phyloP scores from a whole-genome alignment of 2,113 vertebrate species.

The Scytalopus superciliaris region DNA sequence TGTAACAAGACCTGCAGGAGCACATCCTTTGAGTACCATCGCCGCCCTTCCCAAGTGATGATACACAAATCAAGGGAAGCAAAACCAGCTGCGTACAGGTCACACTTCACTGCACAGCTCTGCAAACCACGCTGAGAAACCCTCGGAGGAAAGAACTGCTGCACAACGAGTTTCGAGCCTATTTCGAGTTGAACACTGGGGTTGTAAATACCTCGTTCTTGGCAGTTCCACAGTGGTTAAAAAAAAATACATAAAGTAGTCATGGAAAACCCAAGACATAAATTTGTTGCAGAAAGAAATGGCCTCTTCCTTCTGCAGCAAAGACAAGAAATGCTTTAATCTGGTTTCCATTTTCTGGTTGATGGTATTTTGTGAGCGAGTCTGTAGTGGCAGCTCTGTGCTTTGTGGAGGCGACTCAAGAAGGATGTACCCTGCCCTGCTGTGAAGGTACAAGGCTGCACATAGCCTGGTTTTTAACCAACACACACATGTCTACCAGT shows the following conservation, averaged over 20 bases:
- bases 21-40: background rate
- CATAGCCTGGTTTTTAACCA: background rate
- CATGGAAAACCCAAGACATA: background rate
- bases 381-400: background rate
- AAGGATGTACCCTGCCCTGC: background rate
- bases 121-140: background rate
- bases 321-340: background rate
- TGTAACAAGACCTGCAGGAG: background rate
- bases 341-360: background rate
- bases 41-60: background rate
- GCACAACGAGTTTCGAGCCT: background rate
- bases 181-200: background rate
- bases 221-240: slow-evolving; percentile 4
- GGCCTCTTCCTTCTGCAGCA: background rate
- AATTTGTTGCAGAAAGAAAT: background rate
- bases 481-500: background rate
- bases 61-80: slow-evolving; percentile 3
- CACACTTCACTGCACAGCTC: slow-evolving; percentile 46
- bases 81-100: slow-evolving; percentile 3
- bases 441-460: background rate
- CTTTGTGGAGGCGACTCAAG: background rate
- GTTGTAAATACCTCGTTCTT: slow-evolving; percentile 33
- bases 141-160: background rate
- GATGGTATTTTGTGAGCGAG: background rate
- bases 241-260: slow-evolving; percentile 21